Evolutionary conservation across 2,113 vertebrate species (phyloP).

Genomic region (Phyllostomus discolor): DNA sequence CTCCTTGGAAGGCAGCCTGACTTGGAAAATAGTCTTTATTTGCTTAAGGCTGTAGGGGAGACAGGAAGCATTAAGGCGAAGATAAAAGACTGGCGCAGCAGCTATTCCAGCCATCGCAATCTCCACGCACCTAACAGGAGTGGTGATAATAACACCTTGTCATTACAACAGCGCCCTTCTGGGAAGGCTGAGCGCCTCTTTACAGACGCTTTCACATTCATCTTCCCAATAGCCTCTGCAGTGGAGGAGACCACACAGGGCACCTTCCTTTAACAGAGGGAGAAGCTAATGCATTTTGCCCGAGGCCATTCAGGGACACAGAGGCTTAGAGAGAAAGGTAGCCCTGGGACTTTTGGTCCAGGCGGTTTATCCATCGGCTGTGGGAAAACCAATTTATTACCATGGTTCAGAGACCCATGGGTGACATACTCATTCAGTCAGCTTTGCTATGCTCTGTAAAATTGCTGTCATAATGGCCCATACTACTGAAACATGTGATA

Average conservation of each 20-base stretch:
- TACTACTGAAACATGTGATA: not conserved
- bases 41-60: not conserved
- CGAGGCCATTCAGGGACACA: not conserved
- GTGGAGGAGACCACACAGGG: not conserved
- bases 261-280: not conserved
- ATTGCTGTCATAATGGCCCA: not conserved
- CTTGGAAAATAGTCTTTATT: not conserved
- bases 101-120: not conserved
- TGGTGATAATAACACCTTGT: not conserved
- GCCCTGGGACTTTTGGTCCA: not conserved
- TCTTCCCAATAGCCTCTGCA: constrained; percentile 16
- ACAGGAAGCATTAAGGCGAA: not conserved
- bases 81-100: not conserved
- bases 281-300: not conserved
- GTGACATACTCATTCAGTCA: not conserved
- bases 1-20: not conserved
- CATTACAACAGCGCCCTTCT: not conserved
- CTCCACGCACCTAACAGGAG: not conserved
- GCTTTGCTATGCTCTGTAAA: not conserved
- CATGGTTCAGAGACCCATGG: not conserved
- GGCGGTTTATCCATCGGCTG: not conserved
- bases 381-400: not conserved
- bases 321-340: not conserved
- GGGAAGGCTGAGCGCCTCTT: not conserved
- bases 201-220: not conserved